Evolutionary conservation across 2,888 invertebrate species (phyloP).

Genomic region (Andrena flavipes): DNA sequence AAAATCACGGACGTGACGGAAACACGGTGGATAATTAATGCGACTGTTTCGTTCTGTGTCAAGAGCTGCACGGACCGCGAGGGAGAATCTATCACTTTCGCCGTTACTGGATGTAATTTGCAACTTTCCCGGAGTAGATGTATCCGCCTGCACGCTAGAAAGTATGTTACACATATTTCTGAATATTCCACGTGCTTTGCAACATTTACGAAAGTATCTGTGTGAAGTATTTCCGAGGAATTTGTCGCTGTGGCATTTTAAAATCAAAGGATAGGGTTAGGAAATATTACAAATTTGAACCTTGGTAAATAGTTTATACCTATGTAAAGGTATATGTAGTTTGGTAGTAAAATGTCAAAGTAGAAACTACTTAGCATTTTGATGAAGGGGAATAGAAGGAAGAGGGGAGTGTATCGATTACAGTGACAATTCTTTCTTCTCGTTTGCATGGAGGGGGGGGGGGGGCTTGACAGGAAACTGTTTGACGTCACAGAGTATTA

Average conservation of each 20-base stretch:
- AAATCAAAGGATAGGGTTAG: too few relatives aligned
- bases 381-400: not conserved
- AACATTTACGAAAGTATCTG: not conserved
- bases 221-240: not conserved
- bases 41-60: not conserved
- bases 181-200: not conserved
- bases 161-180: not conserved
- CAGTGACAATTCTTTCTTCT: not conserved
- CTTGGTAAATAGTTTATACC: too few relatives aligned
- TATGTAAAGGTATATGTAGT: too few relatives aligned
- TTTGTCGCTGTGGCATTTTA: not conserved
- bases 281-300: too few relatives aligned
- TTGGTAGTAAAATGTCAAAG: too few relatives aligned
- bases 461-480: not conserved
- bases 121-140: not conserved
- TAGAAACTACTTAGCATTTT: too few relatives aligned
- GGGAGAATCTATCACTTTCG: not conserved
- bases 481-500: not conserved
- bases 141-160: not conserved
- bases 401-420: not conserved
- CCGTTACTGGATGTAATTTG: not conserved
- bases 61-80: not conserved
- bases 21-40: slow-evolving; percentile 6
- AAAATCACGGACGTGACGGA: not conserved
- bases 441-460: not conserved